Conservation (phyloP, 30 jellyfish, hydroid and myxozoan genomes). For the Morbakka virulenta region DNA sequence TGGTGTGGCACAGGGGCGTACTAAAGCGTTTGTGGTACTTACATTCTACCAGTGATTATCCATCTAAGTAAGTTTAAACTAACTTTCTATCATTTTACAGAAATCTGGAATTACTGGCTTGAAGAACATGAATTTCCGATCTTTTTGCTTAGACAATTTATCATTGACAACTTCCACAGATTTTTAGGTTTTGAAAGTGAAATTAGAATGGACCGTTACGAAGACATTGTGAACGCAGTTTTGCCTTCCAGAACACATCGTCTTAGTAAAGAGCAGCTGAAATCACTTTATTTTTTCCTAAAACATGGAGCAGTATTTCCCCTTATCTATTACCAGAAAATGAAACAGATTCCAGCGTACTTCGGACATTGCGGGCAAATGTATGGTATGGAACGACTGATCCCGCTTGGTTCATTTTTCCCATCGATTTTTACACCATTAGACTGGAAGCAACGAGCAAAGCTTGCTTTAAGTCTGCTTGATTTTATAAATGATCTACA, state of each 20-base stretch:
- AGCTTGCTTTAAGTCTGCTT: slow-evolving; percentile 51
- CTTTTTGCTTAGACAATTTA: neutral
- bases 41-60: too few relatives aligned
- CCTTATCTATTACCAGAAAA: slow-evolving; percentile 21
- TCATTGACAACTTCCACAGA: neutral
- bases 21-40: too few relatives aligned
- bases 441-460: slow-evolving; percentile 44
- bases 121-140: neutral
- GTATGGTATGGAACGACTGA: slow-evolving; percentile 53
- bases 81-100: too few relatives aligned
- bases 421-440: slow-evolving; percentile 24
- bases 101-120: neutral
- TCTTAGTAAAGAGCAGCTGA: neutral
- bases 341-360: slow-evolving; percentile 31
- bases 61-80: too few relatives aligned
- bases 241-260: neutral
- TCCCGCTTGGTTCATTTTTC: slow-evolving; percentile 18
- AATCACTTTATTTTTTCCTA: neutral
- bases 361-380: slow-evolving; percentile 61
- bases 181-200: neutral
- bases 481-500: slow-evolving; percentile 33
- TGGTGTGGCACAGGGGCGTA: too few relatives aligned
- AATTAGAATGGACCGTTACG: neutral
- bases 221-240: neutral
- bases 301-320: slow-evolving; percentile 24